phyloP scores from a whole-genome alignment of 2,113 vertebrate species.

The Pteronura brasiliensis region DNA sequence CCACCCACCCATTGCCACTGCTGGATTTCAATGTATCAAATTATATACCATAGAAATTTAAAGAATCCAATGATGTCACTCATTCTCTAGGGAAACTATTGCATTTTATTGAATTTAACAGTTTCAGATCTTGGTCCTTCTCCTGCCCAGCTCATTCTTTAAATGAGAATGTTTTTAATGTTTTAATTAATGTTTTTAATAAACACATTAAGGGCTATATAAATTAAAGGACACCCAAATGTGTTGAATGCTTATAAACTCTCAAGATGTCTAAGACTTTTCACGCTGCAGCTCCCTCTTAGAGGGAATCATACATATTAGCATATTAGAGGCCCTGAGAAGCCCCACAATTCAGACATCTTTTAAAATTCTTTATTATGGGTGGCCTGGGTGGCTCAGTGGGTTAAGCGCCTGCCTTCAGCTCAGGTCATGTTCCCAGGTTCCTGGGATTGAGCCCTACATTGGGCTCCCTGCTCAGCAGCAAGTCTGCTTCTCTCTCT shows the following conservation, averaged over 20 bases:
- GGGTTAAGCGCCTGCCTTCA: not conserved
- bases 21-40: not conserved
- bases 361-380: not conserved
- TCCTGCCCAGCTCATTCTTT: not conserved
- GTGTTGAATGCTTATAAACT: not conserved
- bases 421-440: not conserved
- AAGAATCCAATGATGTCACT: not conserved
- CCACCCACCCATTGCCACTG: not conserved
- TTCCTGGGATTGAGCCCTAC: not conserved
- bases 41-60: not conserved
- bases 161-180: no score
- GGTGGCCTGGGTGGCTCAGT: not conserved
- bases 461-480: not conserved
- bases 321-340: not conserved
- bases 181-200: no score
- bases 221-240: not conserved
- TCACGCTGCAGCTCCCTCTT: not conserved
- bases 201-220: not conserved
- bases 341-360: not conserved
- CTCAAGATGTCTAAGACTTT: not conserved
- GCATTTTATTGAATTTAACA: not conserved
- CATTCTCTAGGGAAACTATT: not conserved
- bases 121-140: not conserved
- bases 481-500: not conserved
- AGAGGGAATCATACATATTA: not conserved